phyloP scores from a whole-genome alignment of 2,113 vertebrate species.

The Ophthalmolycus amberensis region DNA sequence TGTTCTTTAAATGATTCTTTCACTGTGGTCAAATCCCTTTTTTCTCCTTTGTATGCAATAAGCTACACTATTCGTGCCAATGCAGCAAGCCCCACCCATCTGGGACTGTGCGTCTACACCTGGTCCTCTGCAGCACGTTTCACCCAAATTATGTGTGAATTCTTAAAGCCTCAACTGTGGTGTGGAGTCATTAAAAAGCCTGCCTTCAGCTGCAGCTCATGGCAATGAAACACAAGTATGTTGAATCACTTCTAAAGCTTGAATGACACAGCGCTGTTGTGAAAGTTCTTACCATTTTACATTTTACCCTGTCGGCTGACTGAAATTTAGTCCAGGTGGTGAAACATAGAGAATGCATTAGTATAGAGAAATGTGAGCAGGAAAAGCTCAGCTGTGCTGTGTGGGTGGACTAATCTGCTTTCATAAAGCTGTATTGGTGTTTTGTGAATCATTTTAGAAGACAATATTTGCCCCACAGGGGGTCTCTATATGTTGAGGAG shows the following conservation, averaged over 20 bases:
- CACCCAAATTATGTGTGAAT: conserved; percentile 6
- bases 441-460: conserved; percentile 28
- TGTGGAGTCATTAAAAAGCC: conserved; percentile 3
- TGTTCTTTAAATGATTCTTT: not conserved
- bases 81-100: not conserved
- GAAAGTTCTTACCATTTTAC: conserved; percentile 8
- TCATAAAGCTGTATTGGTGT: conserved; percentile 11
- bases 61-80: not conserved
- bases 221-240: not conserved
- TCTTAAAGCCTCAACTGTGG: not conserved
- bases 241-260: conserved; percentile 13
- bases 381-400: not conserved
- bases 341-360: conserved; percentile 7
- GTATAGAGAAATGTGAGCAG: conserved; percentile 24
- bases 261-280: not conserved
- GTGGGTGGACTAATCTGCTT: conserved; percentile 49
- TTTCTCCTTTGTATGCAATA: not conserved
- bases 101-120: not conserved
- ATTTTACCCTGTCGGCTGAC: not conserved
- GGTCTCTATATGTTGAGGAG: too few species aligned
- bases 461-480: too few species aligned
- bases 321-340: conserved; percentile 6
- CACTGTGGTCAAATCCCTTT: not conserved
- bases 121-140: not conserved
- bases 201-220: conserved; percentile 10